Evolutionary conservation across 30 jellyfish, hydroid and myxozoan genomes (phyloP).

Genomic region (Chrysaora quinquecirrha): DNA sequence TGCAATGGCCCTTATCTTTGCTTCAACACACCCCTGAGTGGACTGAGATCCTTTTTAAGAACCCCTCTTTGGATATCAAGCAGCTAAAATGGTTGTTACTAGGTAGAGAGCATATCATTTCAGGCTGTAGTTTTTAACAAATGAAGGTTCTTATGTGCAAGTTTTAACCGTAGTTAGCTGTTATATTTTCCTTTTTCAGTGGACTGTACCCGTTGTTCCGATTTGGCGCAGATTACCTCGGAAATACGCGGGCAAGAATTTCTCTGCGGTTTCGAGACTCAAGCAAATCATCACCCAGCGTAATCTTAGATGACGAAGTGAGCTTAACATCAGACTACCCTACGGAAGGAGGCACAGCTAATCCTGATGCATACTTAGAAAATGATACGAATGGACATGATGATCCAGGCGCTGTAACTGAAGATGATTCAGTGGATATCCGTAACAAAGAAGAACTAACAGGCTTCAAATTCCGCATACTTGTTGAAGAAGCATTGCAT

Average conservation of each 20-base stretch:
- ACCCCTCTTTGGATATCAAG: no score
- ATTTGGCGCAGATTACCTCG: slow-evolving; percentile 67
- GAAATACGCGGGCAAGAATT: slow-evolving; percentile 55
- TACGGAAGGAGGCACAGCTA: background rate
- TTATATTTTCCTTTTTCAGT: slow-evolving; percentile 38
- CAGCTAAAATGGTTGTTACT: no score
- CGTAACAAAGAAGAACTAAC: background rate
- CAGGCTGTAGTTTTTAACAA: no score
- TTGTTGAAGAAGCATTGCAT: slow-evolving; percentile 88
- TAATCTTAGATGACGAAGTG: background rate
- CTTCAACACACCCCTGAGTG: no score
- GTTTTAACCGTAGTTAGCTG: no score
- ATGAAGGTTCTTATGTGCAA: no score
- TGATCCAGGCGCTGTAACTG: background rate
- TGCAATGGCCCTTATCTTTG: no score
- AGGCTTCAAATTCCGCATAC: slow-evolving; percentile 34
- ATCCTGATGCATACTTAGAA: slow-evolving; percentile 11
- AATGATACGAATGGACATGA: background rate
- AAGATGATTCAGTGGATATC: background rate
- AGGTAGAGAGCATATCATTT: no score
- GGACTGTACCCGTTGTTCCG: slow-evolving; percentile 75
- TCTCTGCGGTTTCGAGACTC: slow-evolving; percentile 33
- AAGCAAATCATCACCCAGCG: background rate
- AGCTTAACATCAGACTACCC: slow-evolving; percentile 3
- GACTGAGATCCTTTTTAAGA: no score